Evolutionary conservation across 2,888 invertebrate species (phyloP), one percentile per base, ranked within the genome.

Genomic region (Philereme vetulata): DNA sequence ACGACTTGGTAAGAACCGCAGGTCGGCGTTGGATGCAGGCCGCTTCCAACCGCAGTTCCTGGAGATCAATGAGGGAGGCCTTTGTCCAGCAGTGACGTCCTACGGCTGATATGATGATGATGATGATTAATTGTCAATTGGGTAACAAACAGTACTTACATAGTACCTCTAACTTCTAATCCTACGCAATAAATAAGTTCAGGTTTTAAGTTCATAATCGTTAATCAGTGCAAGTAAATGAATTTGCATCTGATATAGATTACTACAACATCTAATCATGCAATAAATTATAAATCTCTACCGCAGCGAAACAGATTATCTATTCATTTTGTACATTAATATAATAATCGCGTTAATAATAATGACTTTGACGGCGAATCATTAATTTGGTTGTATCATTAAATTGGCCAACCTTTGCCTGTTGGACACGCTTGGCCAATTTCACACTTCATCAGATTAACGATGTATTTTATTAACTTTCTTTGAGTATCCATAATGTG

Each of bases 351-450:
- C 55, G 61, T 62, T 62, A 56, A 64, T 60, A 44, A 54, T 68
- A 65, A 62, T 66, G 61, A 55, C 70, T 70, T 70, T 62, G 62
- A 65, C 68, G 63, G 71, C 60, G 70, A 67, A 68, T 76, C 75
- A 76, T 81, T 80, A 77, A 76, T 76, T 73, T 66, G 53, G 56
- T 64, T 52, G 56, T 68, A 74, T 70, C 72, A 72, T 75, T 61
- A 53, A 45, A 32, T 40, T 56, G 44, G 5, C 8, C 46, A 58
- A 56, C 70, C 70, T 70, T 70, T 68, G 64, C 65, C 58, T 36
- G 58, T 52, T 60, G 52, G 57, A 56, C 47, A 52, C 46, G 56
- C 49, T 53, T 56, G 53, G 11, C 11, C 46, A 46, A 50, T 54
- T 54, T 57, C 53, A 57, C 56, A 56, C 61, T 56, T 43, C 35